phyloP scores from a whole-genome alignment of 2,888 invertebrate genomes.

The Gnatocerus cornutus region DNA sequence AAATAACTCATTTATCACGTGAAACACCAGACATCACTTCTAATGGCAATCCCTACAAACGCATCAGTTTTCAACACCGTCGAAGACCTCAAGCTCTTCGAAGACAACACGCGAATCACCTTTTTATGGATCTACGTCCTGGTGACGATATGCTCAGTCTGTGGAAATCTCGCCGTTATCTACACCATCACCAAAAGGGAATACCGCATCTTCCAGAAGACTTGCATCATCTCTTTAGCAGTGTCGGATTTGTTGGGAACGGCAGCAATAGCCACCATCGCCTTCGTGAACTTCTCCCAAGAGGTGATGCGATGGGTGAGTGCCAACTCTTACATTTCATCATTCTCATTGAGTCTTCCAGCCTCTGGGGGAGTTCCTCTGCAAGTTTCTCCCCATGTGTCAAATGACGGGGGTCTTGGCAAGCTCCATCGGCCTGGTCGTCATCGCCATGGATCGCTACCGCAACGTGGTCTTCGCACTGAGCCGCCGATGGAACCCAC shows the following conservation, averaged over 20 bases:
- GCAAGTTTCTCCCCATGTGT: slow-evolving; percentile 72
- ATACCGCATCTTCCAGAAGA: slow-evolving; percentile 72
- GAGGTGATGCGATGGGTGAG: slow-evolving; percentile 67
- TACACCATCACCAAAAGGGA: slow-evolving; percentile 63
- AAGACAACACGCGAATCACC: not conserved
- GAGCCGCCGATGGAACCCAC: slow-evolving; percentile 71
- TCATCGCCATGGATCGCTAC: slow-evolving; percentile 75
- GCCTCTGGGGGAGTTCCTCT: slow-evolving; percentile 72
- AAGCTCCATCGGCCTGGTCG: slow-evolving; percentile 73
- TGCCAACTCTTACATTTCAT: not conserved
- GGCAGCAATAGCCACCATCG: slow-evolving; percentile 60
- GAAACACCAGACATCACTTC: not conserved
- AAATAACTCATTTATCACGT: slow-evolving; percentile 20
- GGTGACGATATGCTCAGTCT: slow-evolving; percentile 9
- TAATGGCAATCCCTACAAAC: not conserved
- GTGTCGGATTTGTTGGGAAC: slow-evolving; percentile 71
- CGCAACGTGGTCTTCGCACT: slow-evolving; percentile 71
- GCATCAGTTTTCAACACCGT: not conserved
- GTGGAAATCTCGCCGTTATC: slow-evolving; percentile 56
- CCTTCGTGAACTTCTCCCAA: slow-evolving; percentile 64
- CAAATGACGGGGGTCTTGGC: slow-evolving; percentile 73
- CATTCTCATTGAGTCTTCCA: slow-evolving; percentile 57
- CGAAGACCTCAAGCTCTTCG: slow-evolving; percentile 7
- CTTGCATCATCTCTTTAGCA: slow-evolving; percentile 72
- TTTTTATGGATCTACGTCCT: slow-evolving; percentile 12